These are phyloP conservation scores for Hemiscyllium ocellatum DNA, from an alignment of 2,113 vertebrate genomes.

Conservation along the genomic window DNA sequence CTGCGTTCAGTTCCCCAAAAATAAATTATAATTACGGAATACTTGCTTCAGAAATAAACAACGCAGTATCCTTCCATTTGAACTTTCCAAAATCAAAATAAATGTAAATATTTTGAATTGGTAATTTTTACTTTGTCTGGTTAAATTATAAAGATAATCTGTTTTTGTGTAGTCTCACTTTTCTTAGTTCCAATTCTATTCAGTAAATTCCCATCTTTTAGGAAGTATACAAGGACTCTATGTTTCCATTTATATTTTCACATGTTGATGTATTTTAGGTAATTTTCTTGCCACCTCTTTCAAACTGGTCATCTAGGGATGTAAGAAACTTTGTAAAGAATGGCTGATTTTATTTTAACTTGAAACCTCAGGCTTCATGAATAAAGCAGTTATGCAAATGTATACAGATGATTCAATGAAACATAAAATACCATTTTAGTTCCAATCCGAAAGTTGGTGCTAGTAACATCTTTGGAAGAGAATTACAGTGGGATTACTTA, in stretches of 20 bases:
- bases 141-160: neutral
- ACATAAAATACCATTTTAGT: neutral
- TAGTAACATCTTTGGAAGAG: neutral
- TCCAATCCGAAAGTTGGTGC: neutral
- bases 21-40: constrained; percentile 22
- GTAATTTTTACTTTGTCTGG: neutral
- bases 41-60: neutral
- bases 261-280: neutral
- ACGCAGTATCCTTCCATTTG: neutral
- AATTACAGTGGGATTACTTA: neutral
- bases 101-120: constrained; percentile 15
- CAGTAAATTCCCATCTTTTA: neutral
- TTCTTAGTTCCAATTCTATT: neutral
- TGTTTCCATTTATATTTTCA: neutral
- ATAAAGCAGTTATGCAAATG: neutral
- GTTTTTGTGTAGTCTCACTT: neutral
- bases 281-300: neutral
- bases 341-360: neutral
- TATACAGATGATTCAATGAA: neutral
- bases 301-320: too few relatives aligned
- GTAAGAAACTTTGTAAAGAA: neutral
- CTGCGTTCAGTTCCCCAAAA: neutral
- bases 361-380: neutral
- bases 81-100: neutral
- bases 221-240: neutral